These are phyloP conservation scores for Cavia aperea DNA, from an alignment of 2,113 vertebrate genomes.

Conservation along the genomic window DNA sequence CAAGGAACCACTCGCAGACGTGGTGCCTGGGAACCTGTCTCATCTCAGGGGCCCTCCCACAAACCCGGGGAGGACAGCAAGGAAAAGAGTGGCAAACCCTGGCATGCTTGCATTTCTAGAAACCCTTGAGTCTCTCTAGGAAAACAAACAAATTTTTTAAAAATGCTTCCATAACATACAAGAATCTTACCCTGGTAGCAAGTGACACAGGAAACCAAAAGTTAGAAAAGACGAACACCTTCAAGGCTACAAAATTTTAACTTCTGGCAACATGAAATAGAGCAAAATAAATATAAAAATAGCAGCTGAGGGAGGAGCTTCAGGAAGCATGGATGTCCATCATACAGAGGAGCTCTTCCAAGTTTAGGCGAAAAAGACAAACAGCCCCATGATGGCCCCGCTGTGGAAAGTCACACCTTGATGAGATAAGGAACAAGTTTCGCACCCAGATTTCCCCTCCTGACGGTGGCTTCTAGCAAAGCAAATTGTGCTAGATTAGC, in stretches of 20 bases:
- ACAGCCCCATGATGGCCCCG: not conserved
- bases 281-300: not conserved
- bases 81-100: not conserved
- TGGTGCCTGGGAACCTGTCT: not conserved
- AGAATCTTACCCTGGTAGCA: not conserved
- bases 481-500: not conserved
- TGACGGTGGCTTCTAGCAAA: not conserved
- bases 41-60: not conserved
- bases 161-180: not conserved
- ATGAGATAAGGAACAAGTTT: slow-evolving; percentile 43
- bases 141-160: not conserved
- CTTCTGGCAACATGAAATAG: not conserved
- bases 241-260: not conserved
- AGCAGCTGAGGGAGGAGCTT: not conserved
- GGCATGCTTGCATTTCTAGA: not conserved
- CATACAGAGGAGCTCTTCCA: not conserved
- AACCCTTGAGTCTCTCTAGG: not conserved
- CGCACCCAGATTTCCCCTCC: not conserved
- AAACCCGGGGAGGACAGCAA: not conserved
- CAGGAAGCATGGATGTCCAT: not conserved
- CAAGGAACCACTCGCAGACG: not conserved
- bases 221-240: not conserved
- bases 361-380: slow-evolving; percentile 16
- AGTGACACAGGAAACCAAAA: not conserved
- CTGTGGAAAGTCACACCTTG: slow-evolving; percentile 34